Base-by-base conservation (phyloP, 2,888 invertebrate species). In the Taenaris catops region DNA sequence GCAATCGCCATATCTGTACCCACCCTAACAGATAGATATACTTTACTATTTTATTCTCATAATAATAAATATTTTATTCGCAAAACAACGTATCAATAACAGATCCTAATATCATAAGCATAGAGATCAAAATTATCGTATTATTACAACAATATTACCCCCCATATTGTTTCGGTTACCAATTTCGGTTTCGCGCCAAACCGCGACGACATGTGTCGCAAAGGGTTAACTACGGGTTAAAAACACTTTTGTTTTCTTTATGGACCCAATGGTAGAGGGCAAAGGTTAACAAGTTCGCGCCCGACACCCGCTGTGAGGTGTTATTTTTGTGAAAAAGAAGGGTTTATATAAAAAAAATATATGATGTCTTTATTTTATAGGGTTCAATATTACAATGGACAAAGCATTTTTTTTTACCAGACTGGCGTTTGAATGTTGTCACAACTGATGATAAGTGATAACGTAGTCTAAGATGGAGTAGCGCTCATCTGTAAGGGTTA, bases 241-340 rank as follows among this genome's bases (percentile, higher is more conserved):
- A n/a, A 65, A 62, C 62, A 61, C 56, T 59, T 67, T 69, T 79
- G 78, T 78, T 79, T 76, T 74, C 70, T 75, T 71, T 74, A 71
- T 74, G 64, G 63, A 62, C 61, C 58, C 53, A 34, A 50, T 54
- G 64, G 74, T 65, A 62, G 59, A 61, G 59, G 78, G 70, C 67
- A 75, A 73, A 73, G 76, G 75, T 69, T 64, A 63, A 71, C 75
- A 69, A 69, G 74, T 67, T 67, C 70, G 64, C 72, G 71, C 74
- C 71, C 56, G 55, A 63, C 71, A 49, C 78, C 76, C 65, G 78
- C 72, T 68, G 76, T 21, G 69, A 35, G 46, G 46, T 51, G 46
- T 59, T 58, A 55, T 44, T 46, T 74, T 72, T 55, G 39, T 53
- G 58, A n/a, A n/a, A n/a, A 69, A 78, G 68, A 66, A 46, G 44